Evolutionary conservation across 2,888 invertebrate species (phyloP).

Genomic region (Hypercompe scribonia): DNA sequence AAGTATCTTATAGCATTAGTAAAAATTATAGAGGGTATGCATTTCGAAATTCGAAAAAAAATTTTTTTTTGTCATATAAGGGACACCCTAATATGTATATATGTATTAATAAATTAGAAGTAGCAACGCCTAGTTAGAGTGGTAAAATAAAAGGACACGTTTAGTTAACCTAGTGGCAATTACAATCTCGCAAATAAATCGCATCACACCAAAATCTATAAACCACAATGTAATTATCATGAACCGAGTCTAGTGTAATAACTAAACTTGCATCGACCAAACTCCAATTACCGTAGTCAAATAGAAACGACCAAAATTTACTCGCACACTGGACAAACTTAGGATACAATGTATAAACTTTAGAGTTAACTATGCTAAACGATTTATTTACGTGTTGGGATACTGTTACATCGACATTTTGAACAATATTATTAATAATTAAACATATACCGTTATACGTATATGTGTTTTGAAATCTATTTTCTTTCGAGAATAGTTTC

Average conservation of each 20-base stretch:
- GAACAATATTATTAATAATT: not conserved
- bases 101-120: no score
- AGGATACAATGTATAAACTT: conserved; percentile 37
- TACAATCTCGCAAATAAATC: not conserved
- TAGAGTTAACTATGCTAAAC: conserved; percentile 38
- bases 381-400: conserved; percentile 41
- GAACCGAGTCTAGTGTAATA: conserved; percentile 19
- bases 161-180: not conserved
- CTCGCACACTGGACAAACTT: conserved; percentile 20
- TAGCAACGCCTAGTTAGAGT: no score
- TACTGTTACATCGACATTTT: conserved; percentile 6
- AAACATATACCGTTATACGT: not conserved
- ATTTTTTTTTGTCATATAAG: no score
- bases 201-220: not conserved
- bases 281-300: conserved; percentile 18
- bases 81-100: no score
- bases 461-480: not conserved
- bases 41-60: no score
- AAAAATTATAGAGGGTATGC: no score
- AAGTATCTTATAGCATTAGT: no score
- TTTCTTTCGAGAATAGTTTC: not conserved
- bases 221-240: conserved; percentile 5
- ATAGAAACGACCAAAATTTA: conserved; percentile 19
- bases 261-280: conserved; percentile 10
- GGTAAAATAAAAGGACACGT: no score